phyloP scores from a whole-genome alignment of 2,888 invertebrate genomes.

The Phorcus lineatus region DNA sequence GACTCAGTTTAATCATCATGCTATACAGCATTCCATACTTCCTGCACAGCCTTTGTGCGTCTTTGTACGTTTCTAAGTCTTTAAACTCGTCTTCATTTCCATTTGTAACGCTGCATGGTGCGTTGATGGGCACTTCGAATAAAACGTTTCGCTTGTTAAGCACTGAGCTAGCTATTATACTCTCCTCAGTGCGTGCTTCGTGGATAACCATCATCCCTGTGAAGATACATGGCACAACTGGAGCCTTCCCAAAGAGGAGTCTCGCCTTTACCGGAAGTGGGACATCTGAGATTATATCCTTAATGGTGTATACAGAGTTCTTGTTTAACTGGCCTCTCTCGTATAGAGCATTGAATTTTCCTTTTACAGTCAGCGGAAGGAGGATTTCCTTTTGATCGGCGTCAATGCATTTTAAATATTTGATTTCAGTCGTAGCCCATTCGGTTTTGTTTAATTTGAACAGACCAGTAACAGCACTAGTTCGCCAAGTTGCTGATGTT shows the following conservation, averaged over 20 bases:
- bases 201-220: constrained; percentile 62
- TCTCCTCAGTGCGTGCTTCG: constrained; percentile 41
- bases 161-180: constrained; percentile 60
- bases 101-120: constrained; percentile 40
- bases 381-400: constrained; percentile 55
- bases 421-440: constrained; percentile 59
- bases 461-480: constrained; percentile 58
- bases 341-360: constrained; percentile 65
- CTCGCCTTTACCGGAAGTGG: constrained; percentile 63
- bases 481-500: constrained; percentile 65
- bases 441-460: constrained; percentile 60
- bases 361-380: constrained; percentile 56
- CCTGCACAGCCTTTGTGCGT: constrained; percentile 56
- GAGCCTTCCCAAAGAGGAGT: constrained; percentile 66
- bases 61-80: constrained; percentile 52
- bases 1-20: constrained; percentile 63
- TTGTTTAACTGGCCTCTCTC: constrained; percentile 54
- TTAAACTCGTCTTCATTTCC: constrained; percentile 49
- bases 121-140: constrained; percentile 58
- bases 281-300: constrained; percentile 59
- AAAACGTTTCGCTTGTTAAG: constrained; percentile 64
- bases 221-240: constrained; percentile 66
- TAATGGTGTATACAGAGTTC: constrained; percentile 61
- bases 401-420: constrained; percentile 62
- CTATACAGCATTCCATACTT: constrained; percentile 58